A percentile compares a stretch with the other conserved stretches of the same genome.
Evolutionary conservation across 2,888 invertebrate genomes (phyloP).

Genomic region (Calephelis perditalis): DNA sequence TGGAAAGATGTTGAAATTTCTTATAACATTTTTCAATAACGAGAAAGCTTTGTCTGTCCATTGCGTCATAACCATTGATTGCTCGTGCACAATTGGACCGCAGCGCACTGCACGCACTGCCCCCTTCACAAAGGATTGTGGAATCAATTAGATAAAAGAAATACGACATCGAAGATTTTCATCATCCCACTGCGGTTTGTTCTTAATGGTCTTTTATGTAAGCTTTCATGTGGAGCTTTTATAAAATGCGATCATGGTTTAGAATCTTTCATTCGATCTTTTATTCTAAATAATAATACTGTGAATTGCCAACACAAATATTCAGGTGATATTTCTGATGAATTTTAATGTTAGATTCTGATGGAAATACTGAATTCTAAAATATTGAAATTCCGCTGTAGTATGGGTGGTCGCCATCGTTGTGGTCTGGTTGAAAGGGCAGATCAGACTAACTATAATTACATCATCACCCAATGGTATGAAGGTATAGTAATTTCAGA

Average conservation of each 20-base stretch:
- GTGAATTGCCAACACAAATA: too few relatives aligned
- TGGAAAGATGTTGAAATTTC: too few relatives aligned
- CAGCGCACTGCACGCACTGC: slow-evolving; percentile 52
- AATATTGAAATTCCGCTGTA: too few relatives aligned
- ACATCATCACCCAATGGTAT: too few relatives aligned
- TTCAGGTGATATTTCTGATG: too few relatives aligned
- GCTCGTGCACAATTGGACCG: slow-evolving; percentile 54
- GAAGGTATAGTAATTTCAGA: too few relatives aligned
- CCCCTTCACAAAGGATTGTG: slow-evolving; percentile 55
- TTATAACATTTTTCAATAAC: slow-evolving; percentile 20
- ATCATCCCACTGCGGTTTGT: slow-evolving; percentile 41
- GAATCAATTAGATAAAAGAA: slow-evolving; percentile 65
- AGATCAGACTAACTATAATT: too few relatives aligned
- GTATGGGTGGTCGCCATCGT: too few relatives aligned
- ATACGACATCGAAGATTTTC: slow-evolving; percentile 58
- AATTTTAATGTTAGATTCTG: too few relatives aligned
- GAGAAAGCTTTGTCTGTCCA: slow-evolving; percentile 27
- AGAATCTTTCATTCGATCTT: not conserved
- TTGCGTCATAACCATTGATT: slow-evolving; percentile 62
- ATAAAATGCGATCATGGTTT: slow-evolving; percentile 11
- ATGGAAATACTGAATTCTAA: too few relatives aligned
- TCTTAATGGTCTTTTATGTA: slow-evolving; percentile 21
- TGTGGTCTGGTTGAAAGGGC: too few relatives aligned
- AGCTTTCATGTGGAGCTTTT: slow-evolving; percentile 13
- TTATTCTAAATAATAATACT: too few relatives aligned